Base-by-base conservation (phyloP, 2,888 invertebrate genomes). In the Drosophila kanekoi region DNA sequence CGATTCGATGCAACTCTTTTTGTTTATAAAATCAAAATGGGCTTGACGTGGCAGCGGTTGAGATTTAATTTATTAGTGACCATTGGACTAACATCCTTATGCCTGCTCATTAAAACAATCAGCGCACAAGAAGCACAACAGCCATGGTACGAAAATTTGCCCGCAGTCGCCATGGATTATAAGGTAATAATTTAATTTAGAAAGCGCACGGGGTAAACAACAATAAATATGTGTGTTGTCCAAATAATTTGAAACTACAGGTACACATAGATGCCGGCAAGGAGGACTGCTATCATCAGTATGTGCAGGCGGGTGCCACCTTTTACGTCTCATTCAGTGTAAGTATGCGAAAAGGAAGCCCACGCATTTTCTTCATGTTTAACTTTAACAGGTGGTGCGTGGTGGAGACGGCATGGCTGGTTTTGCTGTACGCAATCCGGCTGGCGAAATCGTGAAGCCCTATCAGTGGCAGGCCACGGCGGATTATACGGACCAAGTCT, bases 331-430 rank as follows among this genome's bases (percentile, higher is more conserved):
- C 97, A 83, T 98, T 97, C 93, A 98, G 98, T 95, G 98, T 98
- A 93, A 92, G 90, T 90, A 9, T 28, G 9, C n/a, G 8, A n/a
- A 18, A 4, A 32, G 8, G 9, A 5, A 1, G 18, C 11, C 35
- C 47, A 57, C n/a, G 33, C 16, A 62, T 41, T 49, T 18, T 44
- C 10, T 1, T 18, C 40, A 32, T 1, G 4, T 9, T 4, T 33
- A n/a, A 11, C 0, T 33, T 51, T 23, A 40, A 4, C 88, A 98
- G 97, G 98, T 98, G 20, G 93, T 98, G 77, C 94, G 97, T 91
- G 98, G 98, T 6, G 98, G 98, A 18, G 98, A 98, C 93, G 97
- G 97, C 10, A 97, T 97, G 95, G 97, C 98, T 66, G 98, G 98
- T 2, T 97, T 98, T 91, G 97, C 97, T 0, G 96, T 98, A 0